Conservation (phyloP, 2,113 vertebrate genomes). For the Telmatochromis sp. region DNA sequence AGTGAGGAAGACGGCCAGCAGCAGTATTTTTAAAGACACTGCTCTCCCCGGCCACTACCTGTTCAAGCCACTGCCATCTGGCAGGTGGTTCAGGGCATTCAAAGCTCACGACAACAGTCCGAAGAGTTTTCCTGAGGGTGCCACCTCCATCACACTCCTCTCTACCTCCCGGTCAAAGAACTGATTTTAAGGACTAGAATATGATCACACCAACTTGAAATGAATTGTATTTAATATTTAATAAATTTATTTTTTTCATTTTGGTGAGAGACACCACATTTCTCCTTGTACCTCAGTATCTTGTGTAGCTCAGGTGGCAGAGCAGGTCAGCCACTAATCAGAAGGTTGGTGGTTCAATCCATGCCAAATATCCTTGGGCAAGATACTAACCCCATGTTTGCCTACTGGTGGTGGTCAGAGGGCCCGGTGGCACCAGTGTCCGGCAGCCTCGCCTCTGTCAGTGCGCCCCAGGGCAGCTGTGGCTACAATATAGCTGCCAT, state of each 20-base stretch:
- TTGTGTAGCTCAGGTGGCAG: too few species aligned
- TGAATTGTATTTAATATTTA: neutral
- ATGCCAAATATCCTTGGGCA: too few species aligned
- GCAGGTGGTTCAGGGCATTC: neutral
- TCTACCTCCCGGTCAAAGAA: neutral
- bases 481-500: too few species aligned
- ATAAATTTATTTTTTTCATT: neutral
- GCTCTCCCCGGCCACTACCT: neutral
- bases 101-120: accelerated
- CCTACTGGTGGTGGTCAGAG: too few species aligned
- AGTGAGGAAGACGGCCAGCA: neutral
- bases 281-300: neutral
- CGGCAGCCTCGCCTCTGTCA: too few species aligned
- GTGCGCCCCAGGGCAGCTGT: too few species aligned
- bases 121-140: neutral
- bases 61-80: neutral
- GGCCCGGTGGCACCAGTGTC: too few species aligned
- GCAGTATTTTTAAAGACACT: neutral
- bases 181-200: neutral
- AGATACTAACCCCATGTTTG: too few species aligned
- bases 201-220: neutral
- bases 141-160: neutral
- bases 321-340: too few species aligned
- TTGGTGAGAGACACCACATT: neutral
- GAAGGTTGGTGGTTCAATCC: too few species aligned